These are phyloP conservation scores for Pangasius djambal DNA, from an alignment of 2,797 vertebrate species.

Conservation along the genomic window DNA sequence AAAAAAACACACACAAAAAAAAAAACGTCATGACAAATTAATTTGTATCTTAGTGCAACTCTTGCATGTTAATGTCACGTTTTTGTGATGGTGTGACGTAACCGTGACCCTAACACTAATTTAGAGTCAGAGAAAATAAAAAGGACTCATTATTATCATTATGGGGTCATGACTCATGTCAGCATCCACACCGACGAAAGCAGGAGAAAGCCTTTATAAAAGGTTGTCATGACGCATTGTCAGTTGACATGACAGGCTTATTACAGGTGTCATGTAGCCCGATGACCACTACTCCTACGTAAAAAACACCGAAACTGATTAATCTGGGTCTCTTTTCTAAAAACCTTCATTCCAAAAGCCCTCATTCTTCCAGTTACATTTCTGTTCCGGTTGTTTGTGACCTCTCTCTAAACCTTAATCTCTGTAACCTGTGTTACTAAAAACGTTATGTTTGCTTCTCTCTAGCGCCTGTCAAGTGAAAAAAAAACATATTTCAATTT, in stretches of 20 bases:
- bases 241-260: neutral
- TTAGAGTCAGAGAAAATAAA: neutral
- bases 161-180: neutral
- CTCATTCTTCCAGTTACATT: neutral
- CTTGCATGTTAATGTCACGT: neutral
- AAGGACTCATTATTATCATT: neutral
- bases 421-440: conserved; percentile 39
- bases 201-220: neutral
- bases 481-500: conserved; percentile 51
- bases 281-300: no score
- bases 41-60: neutral
- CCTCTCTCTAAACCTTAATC: conserved; percentile 43
- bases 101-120: neutral
- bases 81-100: neutral
- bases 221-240: neutral
- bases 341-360: neutral
- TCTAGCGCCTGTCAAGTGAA: conserved; percentile 30
- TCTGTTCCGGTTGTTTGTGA: conserved; percentile 30
- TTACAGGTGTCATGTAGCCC: neutral
- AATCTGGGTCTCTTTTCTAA: neutral
- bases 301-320: neutral
- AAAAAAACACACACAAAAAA: no score
- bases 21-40: neutral
- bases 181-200: neutral
- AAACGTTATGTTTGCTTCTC: conserved; percentile 53